These are phyloP conservation scores for Carcharodon carcharias DNA, from an alignment of 2,797 vertebrate genomes.

Conservation along the genomic window DNA sequence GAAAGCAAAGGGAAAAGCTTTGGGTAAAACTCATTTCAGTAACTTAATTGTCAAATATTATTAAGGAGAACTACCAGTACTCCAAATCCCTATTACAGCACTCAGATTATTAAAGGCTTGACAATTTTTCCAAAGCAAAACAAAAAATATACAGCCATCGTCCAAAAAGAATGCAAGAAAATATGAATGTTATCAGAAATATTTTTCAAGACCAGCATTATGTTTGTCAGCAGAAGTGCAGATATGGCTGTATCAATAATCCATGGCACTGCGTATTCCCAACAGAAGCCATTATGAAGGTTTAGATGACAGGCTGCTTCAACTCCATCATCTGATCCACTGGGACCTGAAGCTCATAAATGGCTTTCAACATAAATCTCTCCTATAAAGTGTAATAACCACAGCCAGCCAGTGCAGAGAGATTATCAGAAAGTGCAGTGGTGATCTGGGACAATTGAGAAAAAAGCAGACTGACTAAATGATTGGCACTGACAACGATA, in stretches of 20 bases:
- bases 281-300: constrained; percentile 75
- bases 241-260: constrained; percentile 90
- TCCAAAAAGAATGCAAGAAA: constrained; percentile 43
- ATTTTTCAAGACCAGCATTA: constrained; percentile 77
- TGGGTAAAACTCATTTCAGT: neutral
- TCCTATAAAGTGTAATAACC: constrained; percentile 84
- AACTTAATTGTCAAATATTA: constrained; percentile 20
- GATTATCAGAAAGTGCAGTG: constrained; percentile 66
- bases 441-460: constrained; percentile 56
- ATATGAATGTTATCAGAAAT: constrained; percentile 63
- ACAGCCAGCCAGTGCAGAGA: constrained; percentile 68
- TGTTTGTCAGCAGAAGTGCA: constrained; percentile 81
- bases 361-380: constrained; percentile 80
- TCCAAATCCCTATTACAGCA: constrained; percentile 48
- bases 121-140: constrained; percentile 57
- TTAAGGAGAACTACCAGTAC: constrained; percentile 45
- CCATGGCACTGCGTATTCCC: constrained; percentile 82
- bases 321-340: constrained; percentile 79
- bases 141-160: constrained; percentile 43
- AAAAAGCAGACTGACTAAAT: constrained; percentile 39
- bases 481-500: constrained; percentile 35
- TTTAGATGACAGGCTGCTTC: constrained; percentile 76
- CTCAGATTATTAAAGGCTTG: constrained; percentile 50
- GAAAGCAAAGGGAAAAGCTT: neutral
- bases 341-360: constrained; percentile 91